Base-by-base conservation (phyloP, 2,113 vertebrate species). In the Rhizomys pruinosus region DNA sequence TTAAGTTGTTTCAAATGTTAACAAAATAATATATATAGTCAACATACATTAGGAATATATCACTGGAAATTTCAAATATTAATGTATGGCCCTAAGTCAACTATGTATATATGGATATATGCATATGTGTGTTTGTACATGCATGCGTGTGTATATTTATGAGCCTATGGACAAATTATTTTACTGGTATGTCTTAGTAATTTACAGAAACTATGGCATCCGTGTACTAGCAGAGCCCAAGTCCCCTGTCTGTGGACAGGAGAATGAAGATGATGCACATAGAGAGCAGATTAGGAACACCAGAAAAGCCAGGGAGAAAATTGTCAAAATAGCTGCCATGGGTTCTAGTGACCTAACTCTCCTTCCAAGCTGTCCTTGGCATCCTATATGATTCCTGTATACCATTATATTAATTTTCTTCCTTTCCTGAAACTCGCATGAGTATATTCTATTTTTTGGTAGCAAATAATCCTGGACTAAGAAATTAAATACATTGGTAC, bases 1-100 rank as follows among this genome's bases (percentile, higher is more conserved):
- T 63, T 74, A 87, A 85, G 64, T 59, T 72, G 42, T 80, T 95
- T 93, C 34, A 77, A 69, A 68, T 55, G 27, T 39, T 87, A 59
- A 69, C 66, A 72, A 78, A 8, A 9, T 19, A 55, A 23, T n/a
- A 1, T 47, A 68, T 71, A 47, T 44, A 68, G 23, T 37, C n/a
- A 64, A 39, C 4, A 61, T 12, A 4, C 13, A 52, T 27, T 68
- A 74, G 32, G 9, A 63, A 23, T 27, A 44, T 3, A 15, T 52
- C 15, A 68, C 2, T 88, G 68, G 34, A 16, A 37, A 79, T 37
- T 64, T 72, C n/a, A 59, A 84, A 80, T 87, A 59, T 66, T 69
- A 94, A 92, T 32, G 91, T 52, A 17, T 52, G 17, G 4, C 10
- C 37, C 25, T 66, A 87, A 66, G n/a, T 61, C 66, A 68, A 55